A percentile compares a stretch with the other conserved stretches of the same genome.
Evolutionary conservation across 2,113 vertebrate genomes (phyloP).

Genomic region (Istiophorus platypterus): DNA sequence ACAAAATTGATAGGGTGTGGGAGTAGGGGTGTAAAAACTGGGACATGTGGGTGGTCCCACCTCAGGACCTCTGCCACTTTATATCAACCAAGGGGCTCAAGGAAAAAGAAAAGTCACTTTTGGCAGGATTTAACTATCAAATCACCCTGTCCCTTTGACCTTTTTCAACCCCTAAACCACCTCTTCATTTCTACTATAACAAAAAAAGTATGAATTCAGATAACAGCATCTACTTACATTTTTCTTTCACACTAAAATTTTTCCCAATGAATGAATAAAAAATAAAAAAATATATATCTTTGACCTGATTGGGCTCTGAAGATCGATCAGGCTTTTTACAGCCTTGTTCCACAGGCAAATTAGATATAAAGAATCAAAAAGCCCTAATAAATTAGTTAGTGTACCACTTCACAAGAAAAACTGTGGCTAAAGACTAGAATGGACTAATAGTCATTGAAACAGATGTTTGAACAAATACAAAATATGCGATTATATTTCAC

Average conservation of each 20-base stretch:
- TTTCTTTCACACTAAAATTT: constrained; percentile 25
- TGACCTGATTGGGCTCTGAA: constrained; percentile 29
- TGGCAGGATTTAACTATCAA: constrained; percentile 13
- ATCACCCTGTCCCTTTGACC: background rate
- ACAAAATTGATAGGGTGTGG: constrained; percentile 29
- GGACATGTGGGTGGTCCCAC: constrained; percentile 64
- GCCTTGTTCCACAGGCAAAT: constrained; percentile 40
- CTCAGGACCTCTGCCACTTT: constrained; percentile 60
- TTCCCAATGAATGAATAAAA: background rate
- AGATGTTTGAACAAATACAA: background rate
- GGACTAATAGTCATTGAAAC: background rate
- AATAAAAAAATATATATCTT: constrained; percentile 16
- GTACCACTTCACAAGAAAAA: background rate
- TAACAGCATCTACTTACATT: constrained; percentile 5
- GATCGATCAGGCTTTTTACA: constrained; percentile 38
- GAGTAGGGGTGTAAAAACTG: constrained; percentile 52
- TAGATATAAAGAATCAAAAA: constrained; percentile 54
- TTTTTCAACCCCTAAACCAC: constrained; percentile 4
- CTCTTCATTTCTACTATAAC: constrained; percentile 14
- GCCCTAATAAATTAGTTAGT: constrained; percentile 4
- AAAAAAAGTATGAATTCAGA: constrained; percentile 19
- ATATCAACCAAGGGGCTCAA: constrained; percentile 41
- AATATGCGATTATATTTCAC: background rate
- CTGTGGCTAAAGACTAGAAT: background rate
- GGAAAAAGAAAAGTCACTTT: constrained; percentile 25